These are phyloP conservation scores for Neomicropteryx cornuta DNA, from an alignment of 1,140 invertebrate genomes.

Conservation along the genomic window DNA sequence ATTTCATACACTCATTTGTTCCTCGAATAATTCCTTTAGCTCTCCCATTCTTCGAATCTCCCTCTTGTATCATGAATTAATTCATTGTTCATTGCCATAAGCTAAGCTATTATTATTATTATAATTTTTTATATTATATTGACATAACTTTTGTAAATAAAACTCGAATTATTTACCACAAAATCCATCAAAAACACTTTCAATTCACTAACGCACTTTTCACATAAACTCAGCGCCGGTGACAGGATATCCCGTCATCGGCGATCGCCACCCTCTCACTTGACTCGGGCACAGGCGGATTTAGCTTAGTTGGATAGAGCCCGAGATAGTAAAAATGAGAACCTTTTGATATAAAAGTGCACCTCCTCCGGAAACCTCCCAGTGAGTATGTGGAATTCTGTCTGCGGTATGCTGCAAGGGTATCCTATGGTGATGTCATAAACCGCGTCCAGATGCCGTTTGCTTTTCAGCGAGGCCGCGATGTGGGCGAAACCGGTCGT, in stretches of 20 bases:
- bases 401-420: constrained; percentile 53
- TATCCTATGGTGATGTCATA: constrained; percentile 76
- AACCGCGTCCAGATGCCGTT: constrained; percentile 55
- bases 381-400: constrained; percentile 51
- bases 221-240: too few relatives aligned
- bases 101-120: constrained; percentile 4
- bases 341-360: constrained; percentile 65
- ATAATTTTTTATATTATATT: too few relatives aligned
- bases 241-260: too few relatives aligned
- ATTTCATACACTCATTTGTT: too few relatives aligned
- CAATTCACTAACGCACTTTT: too few relatives aligned
- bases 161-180: too few relatives aligned
- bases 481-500: constrained; percentile 75
- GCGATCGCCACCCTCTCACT: neutral
- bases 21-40: too few relatives aligned
- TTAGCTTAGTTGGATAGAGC: too few relatives aligned
- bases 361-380: constrained; percentile 62
- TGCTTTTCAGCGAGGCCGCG: constrained; percentile 50
- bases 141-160: too few relatives aligned
- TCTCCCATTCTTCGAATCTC: too few relatives aligned
- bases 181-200: too few relatives aligned
- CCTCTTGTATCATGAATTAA: constrained; percentile 5
- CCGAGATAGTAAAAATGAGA: constrained; percentile 17
- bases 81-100: constrained; percentile 2
- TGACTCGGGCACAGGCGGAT: too few relatives aligned